These are phyloP conservation scores for Ceraclea dissimilis DNA, from an alignment of 2,888 invertebrate genomes.

Conservation along the genomic window DNA sequence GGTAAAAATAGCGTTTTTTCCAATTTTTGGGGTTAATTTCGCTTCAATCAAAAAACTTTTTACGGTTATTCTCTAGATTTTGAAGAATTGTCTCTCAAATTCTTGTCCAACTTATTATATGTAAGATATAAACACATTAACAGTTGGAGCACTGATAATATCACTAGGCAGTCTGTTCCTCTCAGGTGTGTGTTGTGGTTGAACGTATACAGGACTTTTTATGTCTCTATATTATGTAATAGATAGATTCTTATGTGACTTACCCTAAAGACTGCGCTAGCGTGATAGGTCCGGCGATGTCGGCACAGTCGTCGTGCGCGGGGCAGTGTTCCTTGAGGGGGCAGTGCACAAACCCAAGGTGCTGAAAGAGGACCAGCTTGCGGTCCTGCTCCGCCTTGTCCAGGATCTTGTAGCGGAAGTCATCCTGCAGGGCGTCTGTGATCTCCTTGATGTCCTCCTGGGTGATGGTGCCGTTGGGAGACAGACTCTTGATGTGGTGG, in stretches of 20 bases:
- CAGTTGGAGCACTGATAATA: too few relatives aligned
- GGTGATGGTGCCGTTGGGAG: slow-evolving; percentile 83
- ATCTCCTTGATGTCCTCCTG: slow-evolving; percentile 93
- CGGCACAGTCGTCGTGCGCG: slow-evolving; percentile 66
- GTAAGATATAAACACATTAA: too few relatives aligned
- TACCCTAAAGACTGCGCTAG: slow-evolving; percentile 22
- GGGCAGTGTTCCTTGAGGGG: slow-evolving; percentile 93
- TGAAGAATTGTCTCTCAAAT: too few relatives aligned
- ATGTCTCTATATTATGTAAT: too few relatives aligned
- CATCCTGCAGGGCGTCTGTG: slow-evolving; percentile 83
- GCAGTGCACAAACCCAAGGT: slow-evolving; percentile 91
- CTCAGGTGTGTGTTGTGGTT: too few relatives aligned
- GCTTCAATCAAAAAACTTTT: too few relatives aligned
- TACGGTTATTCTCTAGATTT: too few relatives aligned
- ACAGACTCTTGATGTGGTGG: slow-evolving; percentile 86
- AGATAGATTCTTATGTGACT: not conserved
- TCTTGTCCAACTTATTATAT: too few relatives aligned
- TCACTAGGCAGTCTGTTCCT: too few relatives aligned
- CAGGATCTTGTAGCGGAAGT: slow-evolving; percentile 90
- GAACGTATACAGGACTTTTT: too few relatives aligned
- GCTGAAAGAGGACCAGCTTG: slow-evolving; percentile 89
- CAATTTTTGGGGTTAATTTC: too few relatives aligned
- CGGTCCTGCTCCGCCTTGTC: slow-evolving; percentile 92
- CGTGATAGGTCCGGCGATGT: slow-evolving; percentile 17
- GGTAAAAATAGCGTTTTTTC: too few relatives aligned